Base-by-base conservation (phyloP, 2,113 vertebrate genomes). In the Cryptotis parvus region DNA sequence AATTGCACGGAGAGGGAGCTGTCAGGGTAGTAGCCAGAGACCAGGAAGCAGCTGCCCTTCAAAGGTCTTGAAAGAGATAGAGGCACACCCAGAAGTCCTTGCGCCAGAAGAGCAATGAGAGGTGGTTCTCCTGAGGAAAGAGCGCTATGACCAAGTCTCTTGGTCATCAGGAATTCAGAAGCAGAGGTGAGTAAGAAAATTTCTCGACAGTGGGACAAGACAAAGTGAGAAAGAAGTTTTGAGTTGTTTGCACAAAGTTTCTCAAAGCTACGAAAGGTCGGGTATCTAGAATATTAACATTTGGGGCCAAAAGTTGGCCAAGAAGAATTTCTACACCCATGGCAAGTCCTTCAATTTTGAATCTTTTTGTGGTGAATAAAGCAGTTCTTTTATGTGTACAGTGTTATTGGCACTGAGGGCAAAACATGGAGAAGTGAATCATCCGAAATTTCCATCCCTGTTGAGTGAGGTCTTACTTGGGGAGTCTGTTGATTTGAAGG, bases 271-370 rank as follows among this genome's bases (percentile, higher is more conserved):
- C 20, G 31, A 55, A 49, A 73, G n/a, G 52, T 90, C n/a, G 1
- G 4, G 35, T 95, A 91, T 87, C 84, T 29, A 69, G 77, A 76
- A 77, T 66, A 58, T 15, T 93, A 45, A 86, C 75, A 84, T 87
- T 90, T 68, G 63, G 85, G 61, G 90, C 70, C 15, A 73, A 74
- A 73, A 1, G 1, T 20, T 37, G 49, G 79, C 55, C 77, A 84
- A 84, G 61, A 73, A 87, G 27, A 15, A 2, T 92, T 91, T 91
- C 86, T 89, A 52, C 15, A 68, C n/a, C 45, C 45, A 76, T 2
- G 41, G 26, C 72, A 65, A 85, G 49, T 86, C 58, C 52, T 93
- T 91, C 74, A 78, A 68, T 80, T 65, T 66, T 75, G 33, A 75
- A 92, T 87, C 61, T 9, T 87, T 79, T 75, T 68, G 61, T 45